These are phyloP conservation scores for Acropora yongei DNA, from an alignment of 64 coral and sea anemone species.

Conservation along the genomic window DNA sequence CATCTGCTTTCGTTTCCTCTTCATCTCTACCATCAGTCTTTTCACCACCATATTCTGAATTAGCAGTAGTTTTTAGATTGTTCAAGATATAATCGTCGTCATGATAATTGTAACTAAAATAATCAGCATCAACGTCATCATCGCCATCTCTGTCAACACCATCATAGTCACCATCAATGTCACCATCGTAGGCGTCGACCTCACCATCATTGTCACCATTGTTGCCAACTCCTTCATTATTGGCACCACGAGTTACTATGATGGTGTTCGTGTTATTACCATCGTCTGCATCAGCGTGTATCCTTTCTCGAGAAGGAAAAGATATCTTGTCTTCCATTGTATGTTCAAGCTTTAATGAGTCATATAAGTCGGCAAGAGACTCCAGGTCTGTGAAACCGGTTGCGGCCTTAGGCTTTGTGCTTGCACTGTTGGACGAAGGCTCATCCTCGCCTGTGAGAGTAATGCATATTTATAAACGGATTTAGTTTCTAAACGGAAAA, in stretches of 20 bases:
- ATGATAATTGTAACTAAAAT: background rate
- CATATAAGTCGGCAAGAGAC: background rate
- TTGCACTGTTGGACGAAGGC: background rate
- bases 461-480: background rate
- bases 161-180: background rate
- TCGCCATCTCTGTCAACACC: background rate
- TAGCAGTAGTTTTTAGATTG: background rate
- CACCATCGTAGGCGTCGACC: background rate
- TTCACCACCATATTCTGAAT: background rate
- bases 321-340: background rate
- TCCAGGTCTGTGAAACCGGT: background rate
- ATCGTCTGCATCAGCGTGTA: no score
- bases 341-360: background rate
- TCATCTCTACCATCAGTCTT: background rate
- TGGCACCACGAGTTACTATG: background rate
- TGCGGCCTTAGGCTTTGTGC: background rate
- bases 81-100: background rate
- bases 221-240: background rate
- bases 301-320: background rate
- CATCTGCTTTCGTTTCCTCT: background rate
- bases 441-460: background rate
- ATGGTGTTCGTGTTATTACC: background rate
- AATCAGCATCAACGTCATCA: background rate
- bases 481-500: no score
- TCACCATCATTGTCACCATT: background rate